A percentile compares a stretch with the other conserved stretches of the same genome.
Evolutionary conservation across 2,797 vertebrate species (phyloP).

Genomic region (Acipenser transmontanus): DNA sequence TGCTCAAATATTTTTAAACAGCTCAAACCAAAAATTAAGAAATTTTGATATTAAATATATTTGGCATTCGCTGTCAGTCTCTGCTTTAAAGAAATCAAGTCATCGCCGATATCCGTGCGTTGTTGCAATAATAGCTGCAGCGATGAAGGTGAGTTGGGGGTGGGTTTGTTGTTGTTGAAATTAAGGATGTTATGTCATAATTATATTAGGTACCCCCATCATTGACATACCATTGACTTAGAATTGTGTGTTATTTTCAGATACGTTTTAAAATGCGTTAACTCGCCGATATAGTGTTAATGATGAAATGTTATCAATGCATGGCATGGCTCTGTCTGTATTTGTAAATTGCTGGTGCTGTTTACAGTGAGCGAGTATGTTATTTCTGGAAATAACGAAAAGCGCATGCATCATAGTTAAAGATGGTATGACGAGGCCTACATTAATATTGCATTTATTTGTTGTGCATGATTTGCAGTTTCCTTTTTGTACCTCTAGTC

Average conservation of each 20-base stretch:
- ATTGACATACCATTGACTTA: background rate
- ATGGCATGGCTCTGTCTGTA: no score
- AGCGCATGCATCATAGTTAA: no score
- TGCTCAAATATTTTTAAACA: conserved; percentile 13
- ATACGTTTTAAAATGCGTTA: background rate
- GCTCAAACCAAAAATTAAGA: conserved; percentile 14
- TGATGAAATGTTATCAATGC: background rate
- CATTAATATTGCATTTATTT: no score
- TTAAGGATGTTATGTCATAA: no score
- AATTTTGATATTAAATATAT: background rate
- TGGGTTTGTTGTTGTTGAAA: conserved; percentile 6
- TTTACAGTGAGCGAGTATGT: no score
- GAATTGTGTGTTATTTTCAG: conserved; percentile 13
- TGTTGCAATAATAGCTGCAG: conserved; percentile 15
- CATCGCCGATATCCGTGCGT: conserved; percentile 3
- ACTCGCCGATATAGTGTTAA: background rate
- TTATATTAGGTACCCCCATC: no score
- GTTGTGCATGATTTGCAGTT: no score
- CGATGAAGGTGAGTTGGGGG: conserved; percentile 41
- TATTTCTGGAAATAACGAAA: no score
- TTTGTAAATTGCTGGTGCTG: no score
- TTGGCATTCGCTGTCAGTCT: background rate
- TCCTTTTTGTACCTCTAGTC: no score
- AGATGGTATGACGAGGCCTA: no score
- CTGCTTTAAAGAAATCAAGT: background rate